Percentiles rank a stretch among this genome's conserved stretches.
phyloP scores from a whole-genome alignment of 2,888 invertebrate species.

The Agonum fuliginosum region DNA sequence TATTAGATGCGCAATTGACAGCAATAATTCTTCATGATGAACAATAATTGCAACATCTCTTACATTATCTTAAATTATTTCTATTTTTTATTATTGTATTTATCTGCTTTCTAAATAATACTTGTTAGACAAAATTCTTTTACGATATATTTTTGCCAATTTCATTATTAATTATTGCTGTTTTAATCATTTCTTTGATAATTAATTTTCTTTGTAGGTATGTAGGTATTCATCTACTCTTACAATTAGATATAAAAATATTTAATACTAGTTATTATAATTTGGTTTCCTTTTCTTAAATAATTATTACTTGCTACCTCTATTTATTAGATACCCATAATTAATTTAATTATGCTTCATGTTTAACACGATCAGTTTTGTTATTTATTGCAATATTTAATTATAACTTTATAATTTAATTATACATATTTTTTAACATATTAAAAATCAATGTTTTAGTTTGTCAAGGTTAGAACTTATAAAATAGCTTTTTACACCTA shows the following conservation, averaged over 20 bases:
- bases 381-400: background rate
- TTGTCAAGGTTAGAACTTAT: background rate
- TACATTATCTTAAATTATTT: no score
- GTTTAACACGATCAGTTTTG: background rate
- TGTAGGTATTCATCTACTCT: background rate
- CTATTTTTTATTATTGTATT: no score
- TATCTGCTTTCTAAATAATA: no score
- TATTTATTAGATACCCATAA: conserved; percentile 1
- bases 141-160: no score
- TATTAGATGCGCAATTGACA: background rate
- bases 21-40: background rate
- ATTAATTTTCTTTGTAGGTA: conserved; percentile 8
- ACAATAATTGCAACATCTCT: conserved; percentile 19
- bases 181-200: conserved; percentile 31
- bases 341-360: conserved; percentile 21
- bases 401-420: background rate
- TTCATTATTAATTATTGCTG: no score
- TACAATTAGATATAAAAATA: conserved; percentile 5
- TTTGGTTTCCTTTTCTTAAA: conserved; percentile 7
- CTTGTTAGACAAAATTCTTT: no score
- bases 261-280: conserved; percentile 19
- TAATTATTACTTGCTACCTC: conserved; percentile 1
- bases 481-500: no score
- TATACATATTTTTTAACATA: background rate
- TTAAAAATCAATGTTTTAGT: no score